Base-by-base conservation (phyloP, 2,113 vertebrate genomes). In the Cheilinus undulatus region DNA sequence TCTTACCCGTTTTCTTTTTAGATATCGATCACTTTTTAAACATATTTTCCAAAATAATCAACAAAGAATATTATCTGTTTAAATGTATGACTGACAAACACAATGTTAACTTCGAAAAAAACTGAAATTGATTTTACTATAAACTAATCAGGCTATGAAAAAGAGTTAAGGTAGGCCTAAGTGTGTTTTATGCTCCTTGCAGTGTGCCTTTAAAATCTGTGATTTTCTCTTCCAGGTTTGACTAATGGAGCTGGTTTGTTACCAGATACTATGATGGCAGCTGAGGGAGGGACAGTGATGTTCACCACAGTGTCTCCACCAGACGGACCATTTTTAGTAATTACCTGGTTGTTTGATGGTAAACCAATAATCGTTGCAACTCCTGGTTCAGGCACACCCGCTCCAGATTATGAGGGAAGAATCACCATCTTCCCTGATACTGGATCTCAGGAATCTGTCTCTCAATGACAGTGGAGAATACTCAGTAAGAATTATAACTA, bases 391-490 rank as follows among this genome's bases (percentile, higher is more conserved):
- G 48, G 45, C 32, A 0, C 0, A 0, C 59, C 2, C 49, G 0
- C 0, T 7, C 36, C 32, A 27, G 78, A 0, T 10, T 79, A 65
- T 69, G 4, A 50, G 49, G 43, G 0, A 74, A 78, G 64, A 80
- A 22, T 76, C 49, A 63, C 5, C 3, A 2, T 85, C 3, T 43
- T 79, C 53, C 7, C 0, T 0, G 59, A 3, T 53, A 84, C 67
- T 66, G 82, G 50, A 36, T 86, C 87, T 91, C 77, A 60, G 65
- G 19, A 53, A 52, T 43, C 69, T 91, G 61, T 0, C 48, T 61
- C 10, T 54, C 2, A 11, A 0, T 30, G 91, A 92, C 48, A 59
- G 2, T 48, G 90, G 88, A 76, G 0, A 2, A 1, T 91, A 89
- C 58, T 0, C 0, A 0, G 22, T 86, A 19, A 4, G 0, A 0